Conservation (phyloP, 2,797 vertebrate genomes). For the Prunella strophiata region DNA sequence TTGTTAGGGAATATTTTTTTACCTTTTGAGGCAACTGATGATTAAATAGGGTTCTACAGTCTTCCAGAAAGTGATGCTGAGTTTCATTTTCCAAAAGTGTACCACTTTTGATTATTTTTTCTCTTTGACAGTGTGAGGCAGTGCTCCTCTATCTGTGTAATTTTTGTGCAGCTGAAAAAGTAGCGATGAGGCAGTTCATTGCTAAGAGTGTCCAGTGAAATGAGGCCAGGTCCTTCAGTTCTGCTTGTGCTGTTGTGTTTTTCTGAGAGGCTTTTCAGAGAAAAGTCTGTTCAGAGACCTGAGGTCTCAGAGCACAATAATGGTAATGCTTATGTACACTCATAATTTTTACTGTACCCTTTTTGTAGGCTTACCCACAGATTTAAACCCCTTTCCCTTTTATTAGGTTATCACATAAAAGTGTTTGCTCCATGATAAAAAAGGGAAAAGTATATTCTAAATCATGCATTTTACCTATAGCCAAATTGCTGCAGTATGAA, state of each 20-base stretch:
- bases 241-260: not conserved
- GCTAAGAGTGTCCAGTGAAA: not conserved
- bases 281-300: not conserved
- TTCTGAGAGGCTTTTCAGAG: not conserved
- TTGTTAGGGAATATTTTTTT: not conserved
- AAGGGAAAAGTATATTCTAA: not conserved
- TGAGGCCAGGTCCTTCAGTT: not conserved
- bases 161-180: not conserved
- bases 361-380: not conserved
- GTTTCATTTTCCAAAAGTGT: not conserved
- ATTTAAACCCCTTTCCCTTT: not conserved
- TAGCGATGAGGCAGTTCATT: not conserved
- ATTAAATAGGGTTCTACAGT: not conserved
- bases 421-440: not conserved
- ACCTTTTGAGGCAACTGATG: not conserved
- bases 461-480: not conserved
- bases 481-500: not conserved
- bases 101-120: not conserved
- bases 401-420: not conserved
- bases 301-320: not conserved
- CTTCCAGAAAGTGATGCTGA: not conserved
- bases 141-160: not conserved
- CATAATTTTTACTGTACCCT: not conserved
- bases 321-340: not conserved
- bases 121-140: not conserved